Base-by-base conservation (phyloP, 2,888 invertebrate genomes). In the Cybosia mesomella region DNA sequence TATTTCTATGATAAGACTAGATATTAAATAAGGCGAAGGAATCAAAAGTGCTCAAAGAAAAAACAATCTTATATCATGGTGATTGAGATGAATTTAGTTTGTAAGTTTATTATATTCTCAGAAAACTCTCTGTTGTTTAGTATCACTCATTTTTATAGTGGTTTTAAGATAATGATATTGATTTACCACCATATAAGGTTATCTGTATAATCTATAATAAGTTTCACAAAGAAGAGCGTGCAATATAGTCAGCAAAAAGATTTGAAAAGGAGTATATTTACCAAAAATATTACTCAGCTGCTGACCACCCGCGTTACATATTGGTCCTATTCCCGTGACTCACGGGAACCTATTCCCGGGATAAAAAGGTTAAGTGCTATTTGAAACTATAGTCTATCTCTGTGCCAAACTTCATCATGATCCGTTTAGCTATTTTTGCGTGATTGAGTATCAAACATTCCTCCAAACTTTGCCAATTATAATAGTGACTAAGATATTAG, bases 81-180 rank as follows among this genome's bases (percentile, higher is more conserved):
- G 13, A 63, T 83, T 79, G 65, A 71, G 78, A 73, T 32, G 65
- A 71, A 64, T 76, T 73, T 86, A 66, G 68, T 64, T 64, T 83
- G 72, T 22, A 36, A 0, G 7, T 11, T 32, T 15, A 2, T 2
- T 75, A 80, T 76, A 73, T 85, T 91, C 87, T 89, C 89, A 90
- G 90, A 90, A 91, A 89, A 86, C 80, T 83, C 81, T 79, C 74
- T 71, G 86, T 85, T 86, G 87, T 87, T 88, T 83, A 85, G 87
- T 86, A 91, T 90, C 85, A 88, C 88, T 92, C 90, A 91, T 91
- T 94, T 92, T 94, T 93, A 91, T 91, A 89, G 92, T 92, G 92
- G 92, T 92, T 93, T 91, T 87, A 89, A 92, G 92, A 91, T 94
- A 93, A 94, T 94, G 90, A 90, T 93, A 94, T 94, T 94, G 94